These are phyloP conservation scores for Naja naja DNA, from an alignment of 2,113 vertebrate species.

Conservation along the genomic window DNA sequence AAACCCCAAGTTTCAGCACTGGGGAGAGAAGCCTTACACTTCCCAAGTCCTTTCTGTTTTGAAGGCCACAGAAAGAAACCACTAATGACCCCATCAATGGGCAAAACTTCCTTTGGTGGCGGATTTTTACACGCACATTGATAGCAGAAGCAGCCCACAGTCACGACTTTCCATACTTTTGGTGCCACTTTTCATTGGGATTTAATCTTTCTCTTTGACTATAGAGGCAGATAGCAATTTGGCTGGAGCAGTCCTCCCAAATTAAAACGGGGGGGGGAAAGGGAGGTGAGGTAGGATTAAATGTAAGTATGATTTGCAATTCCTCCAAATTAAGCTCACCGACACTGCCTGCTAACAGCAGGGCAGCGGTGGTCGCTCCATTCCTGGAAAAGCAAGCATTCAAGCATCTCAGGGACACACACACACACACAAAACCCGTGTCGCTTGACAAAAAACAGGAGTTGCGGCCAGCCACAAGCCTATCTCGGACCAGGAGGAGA, in stretches of 20 bases:
- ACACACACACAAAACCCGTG: not conserved
- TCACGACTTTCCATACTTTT: not conserved
- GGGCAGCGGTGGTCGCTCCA: constrained; percentile 3
- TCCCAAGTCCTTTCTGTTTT: not conserved
- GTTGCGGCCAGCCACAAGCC: accelerated
- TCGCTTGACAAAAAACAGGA: not conserved
- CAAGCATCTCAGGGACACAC: not conserved
- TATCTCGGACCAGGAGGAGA: not conserved
- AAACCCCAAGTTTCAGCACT: not conserved
- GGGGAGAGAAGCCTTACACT: not conserved
- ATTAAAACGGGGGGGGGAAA: not conserved
- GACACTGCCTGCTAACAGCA: constrained; percentile 7
- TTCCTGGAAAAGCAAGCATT: constrained; percentile 6
- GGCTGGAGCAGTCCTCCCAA: not conserved
- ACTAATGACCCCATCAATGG: not conserved
- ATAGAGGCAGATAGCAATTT: not conserved
- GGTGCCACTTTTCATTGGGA: not conserved
- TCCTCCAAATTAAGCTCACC: not conserved
- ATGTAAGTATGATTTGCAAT: not conserved
- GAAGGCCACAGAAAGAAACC: not conserved
- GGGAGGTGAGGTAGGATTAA: not conserved
- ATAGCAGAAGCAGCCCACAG: not conserved
- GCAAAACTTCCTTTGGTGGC: not conserved
- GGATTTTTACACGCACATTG: not conserved
- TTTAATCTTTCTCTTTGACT: not conserved